phyloP scores from a whole-genome alignment of 2,797 vertebrate species.

The Typhlichthys subterraneus region DNA sequence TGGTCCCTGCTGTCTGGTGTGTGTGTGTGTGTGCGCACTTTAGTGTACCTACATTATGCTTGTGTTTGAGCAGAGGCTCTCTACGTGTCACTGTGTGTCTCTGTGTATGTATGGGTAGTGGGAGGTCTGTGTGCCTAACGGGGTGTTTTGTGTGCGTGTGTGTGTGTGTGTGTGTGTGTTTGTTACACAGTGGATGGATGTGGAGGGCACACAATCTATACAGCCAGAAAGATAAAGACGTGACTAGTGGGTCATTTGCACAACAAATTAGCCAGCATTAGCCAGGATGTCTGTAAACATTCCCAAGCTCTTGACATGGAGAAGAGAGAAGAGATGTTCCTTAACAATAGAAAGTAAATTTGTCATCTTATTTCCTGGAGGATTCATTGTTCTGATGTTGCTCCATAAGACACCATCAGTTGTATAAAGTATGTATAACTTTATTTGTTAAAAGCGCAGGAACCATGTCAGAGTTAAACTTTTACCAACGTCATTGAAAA shows the following conservation, averaged over 20 bases:
- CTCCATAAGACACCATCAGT: too few species aligned
- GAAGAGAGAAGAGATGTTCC: constrained; percentile 31
- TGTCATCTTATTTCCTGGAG: background rate
- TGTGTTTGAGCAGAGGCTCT: constrained; percentile 11
- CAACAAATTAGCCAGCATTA: constrained; percentile 71
- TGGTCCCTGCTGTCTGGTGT: constrained; percentile 26
- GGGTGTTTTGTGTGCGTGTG: constrained; percentile 9
- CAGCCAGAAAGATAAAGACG: constrained; percentile 43
- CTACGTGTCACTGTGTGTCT: constrained; percentile 4
- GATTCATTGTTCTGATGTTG: too few species aligned
- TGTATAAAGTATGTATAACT: too few species aligned
- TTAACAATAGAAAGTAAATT: constrained; percentile 14
- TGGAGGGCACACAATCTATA: constrained; percentile 38
- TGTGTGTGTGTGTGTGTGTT: constrained; percentile 15
- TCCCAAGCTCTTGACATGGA: constrained; percentile 39
- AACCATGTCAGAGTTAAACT: too few species aligned
- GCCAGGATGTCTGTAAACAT: constrained; percentile 71
- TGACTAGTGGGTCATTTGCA: constrained; percentile 66
- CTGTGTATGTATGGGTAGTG: background rate
- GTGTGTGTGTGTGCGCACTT: constrained; percentile 1
- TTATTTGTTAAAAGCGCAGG: too few species aligned
- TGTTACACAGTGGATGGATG: constrained; percentile 12
- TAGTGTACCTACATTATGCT: constrained; percentile 27
- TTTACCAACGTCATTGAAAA: too few species aligned
- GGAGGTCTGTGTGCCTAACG: background rate